Percentiles rank a stretch among this genome's conserved stretches.
These are phyloP conservation scores for Orthonyx spaldingii DNA, from an alignment of 2,113 vertebrate species.

Conservation along the genomic window DNA sequence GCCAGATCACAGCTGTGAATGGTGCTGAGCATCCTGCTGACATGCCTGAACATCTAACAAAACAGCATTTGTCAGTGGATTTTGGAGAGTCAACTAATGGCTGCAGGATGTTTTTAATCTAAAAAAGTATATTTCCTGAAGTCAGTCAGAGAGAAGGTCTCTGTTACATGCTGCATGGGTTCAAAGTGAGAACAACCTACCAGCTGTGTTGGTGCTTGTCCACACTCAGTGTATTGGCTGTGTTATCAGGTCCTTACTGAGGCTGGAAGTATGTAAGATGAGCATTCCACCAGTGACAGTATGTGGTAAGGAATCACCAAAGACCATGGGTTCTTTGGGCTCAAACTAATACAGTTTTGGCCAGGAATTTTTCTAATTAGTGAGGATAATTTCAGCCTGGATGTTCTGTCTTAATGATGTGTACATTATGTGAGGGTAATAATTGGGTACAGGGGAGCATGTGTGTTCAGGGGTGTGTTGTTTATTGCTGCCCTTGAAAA, in stretches of 20 bases:
- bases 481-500: background rate
- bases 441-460: background rate
- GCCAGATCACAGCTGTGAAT: background rate
- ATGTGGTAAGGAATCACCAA: background rate
- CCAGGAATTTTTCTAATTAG: background rate
- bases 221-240: background rate
- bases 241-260: background rate
- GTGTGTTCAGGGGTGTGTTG: accelerated
- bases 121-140: background rate
- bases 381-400: background rate
- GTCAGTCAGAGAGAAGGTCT: background rate
- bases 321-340: background rate
- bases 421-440: background rate
- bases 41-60: background rate
- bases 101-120: background rate
- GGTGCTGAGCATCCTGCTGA: background rate
- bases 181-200: background rate
- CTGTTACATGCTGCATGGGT: background rate
- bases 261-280: background rate
- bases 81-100: background rate
- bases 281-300: background rate
- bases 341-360: background rate
- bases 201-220: background rate
- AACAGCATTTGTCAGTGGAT: background rate
- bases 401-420: background rate